These are phyloP conservation scores for Bos indicus DNA, from an alignment of 2,113 vertebrate species.

Conservation along the genomic window DNA sequence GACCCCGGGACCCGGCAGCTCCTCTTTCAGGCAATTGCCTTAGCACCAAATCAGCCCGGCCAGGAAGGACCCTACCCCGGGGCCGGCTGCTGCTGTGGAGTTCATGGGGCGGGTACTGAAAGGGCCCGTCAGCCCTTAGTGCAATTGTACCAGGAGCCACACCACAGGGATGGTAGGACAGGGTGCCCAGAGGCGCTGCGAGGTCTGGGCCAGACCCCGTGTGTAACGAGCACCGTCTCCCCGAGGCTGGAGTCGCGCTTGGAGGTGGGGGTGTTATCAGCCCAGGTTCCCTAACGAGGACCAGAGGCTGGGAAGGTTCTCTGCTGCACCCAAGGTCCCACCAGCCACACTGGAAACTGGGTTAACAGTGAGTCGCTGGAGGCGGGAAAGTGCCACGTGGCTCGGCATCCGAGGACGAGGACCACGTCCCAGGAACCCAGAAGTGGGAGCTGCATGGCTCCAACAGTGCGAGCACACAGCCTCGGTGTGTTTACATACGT, in stretches of 20 bases:
- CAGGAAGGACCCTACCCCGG: not conserved
- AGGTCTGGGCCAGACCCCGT: rapidly evolving
- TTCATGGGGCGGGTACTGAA: rapidly evolving
- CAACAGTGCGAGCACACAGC: rapidly evolving
- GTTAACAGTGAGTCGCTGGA: rapidly evolving
- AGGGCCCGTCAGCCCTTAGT: rapidly evolving
- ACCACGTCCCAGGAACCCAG: rapidly evolving
- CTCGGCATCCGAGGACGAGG: rapidly evolving
- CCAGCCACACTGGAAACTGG: too few relatives aligned
- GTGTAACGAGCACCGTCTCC: rapidly evolving
- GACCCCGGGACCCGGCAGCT: too few relatives aligned
- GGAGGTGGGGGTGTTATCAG: rapidly evolving
- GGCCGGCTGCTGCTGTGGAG: rapidly evolving
- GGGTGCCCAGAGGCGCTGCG: rapidly evolving
- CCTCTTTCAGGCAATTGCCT: not conserved
- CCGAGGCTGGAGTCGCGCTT: rapidly evolving
- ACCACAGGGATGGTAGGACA: rapidly evolving
- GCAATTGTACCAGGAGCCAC: rapidly evolving
- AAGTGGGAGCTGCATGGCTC: rapidly evolving
- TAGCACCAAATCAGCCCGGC: rapidly evolving
- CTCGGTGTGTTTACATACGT: rapidly evolving
- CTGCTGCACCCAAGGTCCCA: rapidly evolving
- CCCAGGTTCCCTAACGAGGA: not conserved
- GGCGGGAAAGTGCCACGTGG: rapidly evolving
- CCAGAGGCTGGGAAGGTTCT: not conserved